Evolutionary conservation across 2,113 vertebrate species (phyloP), one percentile per base, ranked within the genome.

Genomic region (Lasiurus borealis): DNA sequence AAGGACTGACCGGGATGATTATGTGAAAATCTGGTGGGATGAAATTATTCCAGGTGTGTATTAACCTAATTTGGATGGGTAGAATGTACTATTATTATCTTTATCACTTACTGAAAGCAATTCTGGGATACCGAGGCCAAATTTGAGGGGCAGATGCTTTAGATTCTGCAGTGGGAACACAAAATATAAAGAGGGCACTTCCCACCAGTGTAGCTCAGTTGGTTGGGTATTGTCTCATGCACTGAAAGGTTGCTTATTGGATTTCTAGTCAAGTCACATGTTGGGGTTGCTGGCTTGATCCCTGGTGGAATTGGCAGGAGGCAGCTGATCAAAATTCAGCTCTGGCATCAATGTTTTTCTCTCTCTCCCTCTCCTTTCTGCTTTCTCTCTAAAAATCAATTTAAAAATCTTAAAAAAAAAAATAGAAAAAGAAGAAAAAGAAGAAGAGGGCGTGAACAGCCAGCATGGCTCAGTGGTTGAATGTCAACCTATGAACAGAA

Each of bases 1-100:
- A 0, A 98, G 99, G 82, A 98, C 91, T 5, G 99, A 99, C 97
- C 97, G 99, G 6, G 99, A 99, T 91, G 99, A 99, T 96, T 99
- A 99, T 0, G 99, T 99, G 29, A 97, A 97, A 27, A 99, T 99
- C 96, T 99, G 98, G 98, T 99, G 99, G 97, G 96, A 99, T 77
- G 97, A 99, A 97, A 98, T 99, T 83, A 85, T 95, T 90, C 4
- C 96, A 97, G 99, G 99, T 99, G 40, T 46, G 98, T 97, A 94
- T 84, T 29, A 77, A 88, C 1, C 3, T 52, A 71, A 48, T 7
- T 66, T 52, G 81, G 7, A 18, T 2, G 92, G 78, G 25, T 59
- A 0, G 19, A 73, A 8, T 34, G 31, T 73, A 11, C 66, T 6
- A 2, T 9, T 8, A 1, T 10, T 50, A n/a, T 4, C 23, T 78